A percentile compares a stretch with the other conserved stretches of the same genome.
Evolutionary conservation across 2,113 vertebrate species (phyloP).

Genomic region (Catharus bicknelli): DNA sequence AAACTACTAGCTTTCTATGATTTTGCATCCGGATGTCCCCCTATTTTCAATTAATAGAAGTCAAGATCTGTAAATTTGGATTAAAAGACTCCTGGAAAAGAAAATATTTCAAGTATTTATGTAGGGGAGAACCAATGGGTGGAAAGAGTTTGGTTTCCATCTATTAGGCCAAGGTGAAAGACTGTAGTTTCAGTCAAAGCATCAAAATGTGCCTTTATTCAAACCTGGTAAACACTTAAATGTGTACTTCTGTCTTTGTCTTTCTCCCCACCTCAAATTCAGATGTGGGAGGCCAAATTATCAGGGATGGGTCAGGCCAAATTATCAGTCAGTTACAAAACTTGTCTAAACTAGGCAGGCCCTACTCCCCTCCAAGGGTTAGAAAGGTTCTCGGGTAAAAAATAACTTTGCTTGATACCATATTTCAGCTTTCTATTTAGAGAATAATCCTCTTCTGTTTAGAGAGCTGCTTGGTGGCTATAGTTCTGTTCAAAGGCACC

Average conservation of each 20-base stretch:
- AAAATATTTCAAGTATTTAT: neutral
- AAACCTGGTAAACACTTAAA: neutral
- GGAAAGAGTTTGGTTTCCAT: neutral
- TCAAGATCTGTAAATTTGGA: neutral
- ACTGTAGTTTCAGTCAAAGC: neutral
- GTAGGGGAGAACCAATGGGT: neutral
- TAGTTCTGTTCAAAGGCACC: neutral
- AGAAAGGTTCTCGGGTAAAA: neutral
- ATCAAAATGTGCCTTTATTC: neutral
- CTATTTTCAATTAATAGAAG: neutral
- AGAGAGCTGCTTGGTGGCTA: neutral
- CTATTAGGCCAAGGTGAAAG: neutral
- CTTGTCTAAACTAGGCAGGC: neutral
- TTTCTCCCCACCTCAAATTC: neutral
- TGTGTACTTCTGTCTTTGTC: neutral
- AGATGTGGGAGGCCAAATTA: neutral
- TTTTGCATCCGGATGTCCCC: neutral
- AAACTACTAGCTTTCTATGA: neutral
- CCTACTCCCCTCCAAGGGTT: neutral
- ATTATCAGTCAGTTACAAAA: neutral
- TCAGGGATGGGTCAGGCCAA: rapidly evolving
- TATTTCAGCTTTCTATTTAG: neutral
- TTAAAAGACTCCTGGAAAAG: neutral
- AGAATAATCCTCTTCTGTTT: neutral
- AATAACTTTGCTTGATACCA: neutral